Base-by-base conservation (phyloP, 2,797 vertebrate genomes). In the Myotis vivesi region DNA sequence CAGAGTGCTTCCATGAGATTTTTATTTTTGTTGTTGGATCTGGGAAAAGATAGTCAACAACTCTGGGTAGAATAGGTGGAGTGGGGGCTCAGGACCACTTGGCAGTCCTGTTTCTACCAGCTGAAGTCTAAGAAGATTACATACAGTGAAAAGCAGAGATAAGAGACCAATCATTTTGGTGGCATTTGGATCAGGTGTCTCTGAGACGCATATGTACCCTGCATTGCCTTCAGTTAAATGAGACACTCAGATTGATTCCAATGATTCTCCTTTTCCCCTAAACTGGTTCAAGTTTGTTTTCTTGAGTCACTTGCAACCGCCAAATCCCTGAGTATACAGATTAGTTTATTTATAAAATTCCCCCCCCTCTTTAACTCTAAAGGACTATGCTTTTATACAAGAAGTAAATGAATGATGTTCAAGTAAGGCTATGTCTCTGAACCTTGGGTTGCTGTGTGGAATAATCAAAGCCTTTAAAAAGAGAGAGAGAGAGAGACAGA, bases 271-370 rank as follows among this genome's bases (percentile, higher is more conserved):
- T 46, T 77, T 92, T 69, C 89, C 51, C 66, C 49, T 59, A 88
- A 68, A 12, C 62, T 75, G 55, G 8, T 73, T 92, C n/a, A n/a
- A 89, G 33, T 92, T 66, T 33, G 11, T 82, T 73, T 91, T 68
- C 62, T 68, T 53, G 49, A 55, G 69, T 91, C 44, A 64, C 6
- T 82, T 28, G 6, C 17, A 89, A 38, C 33, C 13, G 10, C 83
- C 28, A 36, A 92, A 62, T 41, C n/a, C 4, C 38, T 81, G 66
- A 66, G 4, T 12, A 55, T 87, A 71, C 25, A 72, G 72, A 87
- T n/a, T 75, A 94, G 53, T 92, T 69, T 93, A 84, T 80, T 94
- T 94, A 76, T 90, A 81, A 66, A 25, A 87, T 87, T 15, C n/a
- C n/a, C 51, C 49, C 55, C 20, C 15, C 28, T 71, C 28, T 71